Conservation (phyloP, 2,797 vertebrate species). For the Acanthornis magna region DNA sequence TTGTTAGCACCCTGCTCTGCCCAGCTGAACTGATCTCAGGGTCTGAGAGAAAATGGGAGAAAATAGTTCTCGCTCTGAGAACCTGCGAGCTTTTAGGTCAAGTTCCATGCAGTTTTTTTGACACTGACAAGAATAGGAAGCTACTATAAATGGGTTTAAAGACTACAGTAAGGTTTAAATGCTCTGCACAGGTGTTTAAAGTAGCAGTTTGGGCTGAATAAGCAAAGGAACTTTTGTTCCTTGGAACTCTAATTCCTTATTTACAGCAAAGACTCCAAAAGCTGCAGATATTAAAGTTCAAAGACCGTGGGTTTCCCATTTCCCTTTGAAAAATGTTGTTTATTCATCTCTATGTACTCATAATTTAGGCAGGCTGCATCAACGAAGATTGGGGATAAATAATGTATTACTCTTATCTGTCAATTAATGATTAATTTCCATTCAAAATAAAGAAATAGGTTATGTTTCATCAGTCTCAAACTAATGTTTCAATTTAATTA, state of each 20-base stretch:
- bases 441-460: not conserved
- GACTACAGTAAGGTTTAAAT: not conserved
- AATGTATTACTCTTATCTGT: not conserved
- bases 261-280: not conserved
- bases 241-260: not conserved
- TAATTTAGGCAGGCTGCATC: not conserved
- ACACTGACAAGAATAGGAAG: not conserved
- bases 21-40: not conserved
- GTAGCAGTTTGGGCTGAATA: not conserved
- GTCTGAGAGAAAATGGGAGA: not conserved
- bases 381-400: not conserved
- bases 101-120: not conserved
- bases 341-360: not conserved
- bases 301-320: not conserved
- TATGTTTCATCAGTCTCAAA: not conserved
- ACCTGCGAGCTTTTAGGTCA: not conserved
- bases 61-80: not conserved
- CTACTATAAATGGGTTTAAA: not conserved
- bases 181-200: not conserved
- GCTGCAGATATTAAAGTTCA: not conserved
- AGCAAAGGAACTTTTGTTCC: not conserved
- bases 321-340: not conserved
- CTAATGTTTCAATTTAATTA: not conserved
- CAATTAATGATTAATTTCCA: not conserved
- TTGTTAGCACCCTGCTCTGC: not conserved